Base-by-base conservation (phyloP, 2,113 vertebrate species). In the Panthera tigris region DNA sequence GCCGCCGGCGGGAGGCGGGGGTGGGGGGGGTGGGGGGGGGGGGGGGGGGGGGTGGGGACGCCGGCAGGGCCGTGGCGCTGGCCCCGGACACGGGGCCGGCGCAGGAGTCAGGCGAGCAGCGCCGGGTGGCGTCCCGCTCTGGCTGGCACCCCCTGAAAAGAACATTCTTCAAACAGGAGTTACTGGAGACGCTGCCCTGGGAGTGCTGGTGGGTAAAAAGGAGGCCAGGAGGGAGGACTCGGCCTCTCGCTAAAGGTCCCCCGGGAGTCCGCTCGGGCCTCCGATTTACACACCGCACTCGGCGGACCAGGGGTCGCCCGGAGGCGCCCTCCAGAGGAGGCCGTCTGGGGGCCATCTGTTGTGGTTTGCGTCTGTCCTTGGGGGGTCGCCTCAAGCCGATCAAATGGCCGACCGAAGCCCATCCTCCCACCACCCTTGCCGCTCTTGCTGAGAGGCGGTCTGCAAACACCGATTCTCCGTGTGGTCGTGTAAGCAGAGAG, bases 31-130 rank as follows among this genome's bases (percentile, higher is more conserved):
- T 19, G 52, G 0, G 52, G 16, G 52, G 15, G 55, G 55, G 18
- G 0, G 55, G 55, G 18, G 0, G 55, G 52, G 0, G 52, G 0
- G 55, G 52, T 0, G 52, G 16, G 52, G 15, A 3, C 45, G 52
- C 3, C 0, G 52, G 52, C 15, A 1, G 52, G 52, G 52, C 4
- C 52, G 18, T 18, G 52, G 52, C 12, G 4, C 52, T 18, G 16
- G 61, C 63, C 25, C 29, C 25, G 63, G 63, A 78, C 29, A 10
- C 29, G 45, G 74, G 2, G 29, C 74, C 5, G 39, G 31, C 7
- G 57, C 2, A 12, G 50, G 74, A 23, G 41, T 4, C 21, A 11
- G 31, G 52, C 7, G 18, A 45, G 10, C n/a, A 12, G 29, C 1
- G 36, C 55, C 25, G 18, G 52, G 68, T 50, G 45, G 55, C 23